Conservation (phyloP, 1,140 invertebrate species). For the Bicyclus anynana region DNA sequence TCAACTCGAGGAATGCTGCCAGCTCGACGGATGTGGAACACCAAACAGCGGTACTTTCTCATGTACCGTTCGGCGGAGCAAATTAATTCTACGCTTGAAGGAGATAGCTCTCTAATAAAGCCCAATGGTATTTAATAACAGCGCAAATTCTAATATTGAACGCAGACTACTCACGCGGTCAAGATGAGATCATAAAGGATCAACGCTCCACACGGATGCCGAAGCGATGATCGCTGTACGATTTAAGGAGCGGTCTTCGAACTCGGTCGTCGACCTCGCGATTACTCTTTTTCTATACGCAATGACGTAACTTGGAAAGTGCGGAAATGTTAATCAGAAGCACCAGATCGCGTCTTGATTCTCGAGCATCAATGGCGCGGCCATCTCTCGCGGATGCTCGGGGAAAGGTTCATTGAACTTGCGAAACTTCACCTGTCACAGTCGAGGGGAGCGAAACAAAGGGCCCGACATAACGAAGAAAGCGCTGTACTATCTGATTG, state of each 20-base stretch:
- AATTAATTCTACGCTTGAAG: slow-evolving; percentile 52
- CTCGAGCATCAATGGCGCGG: slow-evolving; percentile 58
- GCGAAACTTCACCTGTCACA: slow-evolving; percentile 69
- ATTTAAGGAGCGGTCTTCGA: slow-evolving; percentile 43
- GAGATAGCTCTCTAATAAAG: slow-evolving; percentile 29
- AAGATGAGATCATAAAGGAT: slow-evolving; percentile 73
- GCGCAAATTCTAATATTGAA: slow-evolving; percentile 28
- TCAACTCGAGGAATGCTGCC: slow-evolving; percentile 49
- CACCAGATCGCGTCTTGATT: slow-evolving; percentile 40
- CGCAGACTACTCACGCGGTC: slow-evolving; percentile 23
- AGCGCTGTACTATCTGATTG: slow-evolving; percentile 46
- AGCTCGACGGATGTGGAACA: slow-evolving; percentile 38
- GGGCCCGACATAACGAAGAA: slow-evolving; percentile 55
- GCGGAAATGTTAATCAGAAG: slow-evolving; percentile 67
- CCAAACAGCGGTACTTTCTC: slow-evolving; percentile 63
- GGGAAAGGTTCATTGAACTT: slow-evolving; percentile 67
- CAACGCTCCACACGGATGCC: slow-evolving; percentile 61
- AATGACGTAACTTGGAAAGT: slow-evolving; percentile 72
- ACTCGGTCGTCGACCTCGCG: slow-evolving; percentile 59
- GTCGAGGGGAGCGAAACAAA: slow-evolving; percentile 54
- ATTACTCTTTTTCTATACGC: slow-evolving; percentile 50
- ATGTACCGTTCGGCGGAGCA: slow-evolving; percentile 47
- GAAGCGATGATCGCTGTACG: slow-evolving; percentile 52
- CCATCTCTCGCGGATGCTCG: slow-evolving; percentile 51
- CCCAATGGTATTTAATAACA: slow-evolving; percentile 18